phyloP scores from a whole-genome alignment of 1,140 invertebrate genomes.

The Bombus sylvicola region DNA sequence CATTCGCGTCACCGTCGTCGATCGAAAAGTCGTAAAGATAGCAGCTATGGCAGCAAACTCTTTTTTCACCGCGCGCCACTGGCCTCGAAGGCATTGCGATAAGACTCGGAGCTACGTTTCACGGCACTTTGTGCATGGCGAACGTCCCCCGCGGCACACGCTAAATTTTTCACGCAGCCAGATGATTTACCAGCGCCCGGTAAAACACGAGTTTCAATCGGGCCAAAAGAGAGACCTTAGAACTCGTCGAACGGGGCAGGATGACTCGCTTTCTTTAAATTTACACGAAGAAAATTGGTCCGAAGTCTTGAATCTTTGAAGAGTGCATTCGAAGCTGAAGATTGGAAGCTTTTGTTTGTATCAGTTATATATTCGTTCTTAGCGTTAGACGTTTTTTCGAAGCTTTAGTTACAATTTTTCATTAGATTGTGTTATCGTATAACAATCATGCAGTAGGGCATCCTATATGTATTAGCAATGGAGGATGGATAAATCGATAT shows the following conservation, averaged over 20 bases:
- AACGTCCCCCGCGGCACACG: constrained; percentile 27
- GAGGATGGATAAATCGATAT: no score
- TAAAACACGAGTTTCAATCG: constrained; percentile 9
- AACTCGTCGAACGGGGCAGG: neutral
- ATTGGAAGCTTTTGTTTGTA: neutral
- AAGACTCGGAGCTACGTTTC: constrained; percentile 30
- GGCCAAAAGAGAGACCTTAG: neutral
- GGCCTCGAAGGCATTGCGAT: constrained; percentile 46
- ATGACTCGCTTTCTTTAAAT: neutral
- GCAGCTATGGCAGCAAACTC: constrained; percentile 23
- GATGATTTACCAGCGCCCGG: constrained; percentile 22
- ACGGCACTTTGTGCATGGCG: constrained; percentile 16
- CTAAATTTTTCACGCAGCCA: constrained; percentile 38
- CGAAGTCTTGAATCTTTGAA: constrained; percentile 4
- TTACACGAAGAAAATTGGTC: neutral
- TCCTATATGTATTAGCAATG: no score
- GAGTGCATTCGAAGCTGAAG: neutral
- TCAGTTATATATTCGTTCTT: neutral
- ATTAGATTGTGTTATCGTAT: no score
- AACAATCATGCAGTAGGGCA: no score
- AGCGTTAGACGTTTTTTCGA: no score
- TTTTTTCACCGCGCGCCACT: constrained; percentile 34
- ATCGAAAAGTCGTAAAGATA: constrained; percentile 72
- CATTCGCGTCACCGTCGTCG: constrained; percentile 58
- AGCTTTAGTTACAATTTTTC: no score